A percentile compares a stretch with the other conserved stretches of the same genome.
Conservation (phyloP, 2,888 invertebrate genomes). For the Sthenelais limicola region DNA sequence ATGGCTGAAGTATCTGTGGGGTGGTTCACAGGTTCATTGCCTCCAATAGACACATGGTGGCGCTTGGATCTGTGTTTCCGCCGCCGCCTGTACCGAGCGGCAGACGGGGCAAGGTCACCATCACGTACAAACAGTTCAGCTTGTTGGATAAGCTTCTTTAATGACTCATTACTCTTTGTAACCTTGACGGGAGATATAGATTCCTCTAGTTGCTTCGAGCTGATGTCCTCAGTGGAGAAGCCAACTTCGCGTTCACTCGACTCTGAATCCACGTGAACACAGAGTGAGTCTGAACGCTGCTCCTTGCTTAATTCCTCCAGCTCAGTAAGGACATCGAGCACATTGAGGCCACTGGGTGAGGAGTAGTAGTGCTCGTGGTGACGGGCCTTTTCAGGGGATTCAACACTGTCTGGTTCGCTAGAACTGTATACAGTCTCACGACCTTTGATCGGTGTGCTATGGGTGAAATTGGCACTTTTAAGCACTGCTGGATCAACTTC, state of each 20-base stretch:
- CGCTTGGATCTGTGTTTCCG: conserved; percentile 1
- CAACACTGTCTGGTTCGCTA: no score
- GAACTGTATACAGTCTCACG: no score
- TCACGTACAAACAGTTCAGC: conserved; percentile 42
- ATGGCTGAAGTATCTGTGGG: conserved; percentile 38
- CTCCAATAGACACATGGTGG: background rate
- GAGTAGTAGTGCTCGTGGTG: background rate
- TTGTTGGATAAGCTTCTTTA: conserved; percentile 38
- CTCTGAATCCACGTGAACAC: conserved; percentile 27
- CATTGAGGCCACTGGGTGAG: conserved; percentile 1
- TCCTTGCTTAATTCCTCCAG: background rate
- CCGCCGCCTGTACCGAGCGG: background rate
- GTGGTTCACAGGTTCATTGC: background rate
- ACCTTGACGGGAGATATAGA: no score
- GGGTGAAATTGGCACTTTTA: background rate
- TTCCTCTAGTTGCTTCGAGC: no score
- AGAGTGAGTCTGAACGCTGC: conserved; percentile 21
- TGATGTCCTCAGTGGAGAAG: conserved; percentile 18
- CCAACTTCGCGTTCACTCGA: conserved; percentile 2
- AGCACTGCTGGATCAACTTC: background rate
- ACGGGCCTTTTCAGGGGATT: background rate
- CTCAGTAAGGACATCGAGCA: background rate
- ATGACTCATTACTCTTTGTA: background rate
- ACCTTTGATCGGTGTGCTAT: conserved; percentile 27
- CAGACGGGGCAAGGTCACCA: conserved; percentile 15